These are phyloP conservation scores for Netelia virgata DNA, from an alignment of 2,888 invertebrate genomes.

Conservation along the genomic window DNA sequence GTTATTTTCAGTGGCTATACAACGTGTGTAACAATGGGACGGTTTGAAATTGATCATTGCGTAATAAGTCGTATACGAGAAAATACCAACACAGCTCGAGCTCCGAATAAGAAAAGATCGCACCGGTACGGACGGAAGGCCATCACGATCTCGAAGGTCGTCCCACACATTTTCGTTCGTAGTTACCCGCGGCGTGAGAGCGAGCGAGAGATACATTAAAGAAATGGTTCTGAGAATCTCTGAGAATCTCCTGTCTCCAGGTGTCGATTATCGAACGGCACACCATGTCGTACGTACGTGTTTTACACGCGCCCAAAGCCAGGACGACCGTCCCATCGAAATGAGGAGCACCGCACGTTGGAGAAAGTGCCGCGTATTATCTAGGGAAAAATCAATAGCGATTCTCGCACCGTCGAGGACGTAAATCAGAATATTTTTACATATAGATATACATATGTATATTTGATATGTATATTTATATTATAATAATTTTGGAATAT, in stretches of 20 bases:
- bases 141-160: constrained; percentile 42
- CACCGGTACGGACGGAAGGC: constrained; percentile 22
- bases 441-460: constrained; percentile 4
- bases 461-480: background rate
- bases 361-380: constrained; percentile 54
- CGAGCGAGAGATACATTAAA: constrained; percentile 34
- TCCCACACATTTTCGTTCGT: constrained; percentile 40
- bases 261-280: constrained; percentile 41
- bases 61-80: background rate
- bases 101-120: constrained; percentile 33
- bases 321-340: constrained; percentile 23
- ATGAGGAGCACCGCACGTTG: constrained; percentile 30
- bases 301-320: constrained; percentile 12
- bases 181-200: constrained; percentile 3
- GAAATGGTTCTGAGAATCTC: constrained; percentile 14
- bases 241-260: background rate
- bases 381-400: constrained; percentile 33
- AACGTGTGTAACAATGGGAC: background rate
- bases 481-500: constrained; percentile 5
- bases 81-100: background rate
- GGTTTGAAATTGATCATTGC: background rate
- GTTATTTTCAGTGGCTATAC: background rate
- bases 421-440: constrained; percentile 6
- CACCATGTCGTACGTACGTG: background rate
- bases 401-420: constrained; percentile 28